phyloP scores from a whole-genome alignment of 2,888 invertebrate species.

The Laspeyria flexula region DNA sequence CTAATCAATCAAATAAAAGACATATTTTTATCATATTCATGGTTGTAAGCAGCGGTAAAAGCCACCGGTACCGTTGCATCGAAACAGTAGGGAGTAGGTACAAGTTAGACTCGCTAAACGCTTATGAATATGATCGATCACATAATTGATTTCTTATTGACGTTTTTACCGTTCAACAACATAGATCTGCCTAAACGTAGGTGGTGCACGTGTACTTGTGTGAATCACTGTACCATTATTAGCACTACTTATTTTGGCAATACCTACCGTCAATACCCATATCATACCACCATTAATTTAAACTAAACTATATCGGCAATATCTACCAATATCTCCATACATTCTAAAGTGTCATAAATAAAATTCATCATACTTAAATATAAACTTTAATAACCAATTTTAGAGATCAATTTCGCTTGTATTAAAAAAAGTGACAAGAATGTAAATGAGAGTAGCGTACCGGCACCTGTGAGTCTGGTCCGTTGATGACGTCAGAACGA shows the following conservation, averaged over 20 bases:
- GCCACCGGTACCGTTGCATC: slow-evolving; percentile 35
- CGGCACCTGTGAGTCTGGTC: slow-evolving; percentile 81
- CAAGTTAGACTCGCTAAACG: slow-evolving; percentile 33
- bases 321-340: slow-evolving; percentile 16
- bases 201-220: slow-evolving; percentile 52
- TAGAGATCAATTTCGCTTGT: slow-evolving; percentile 45
- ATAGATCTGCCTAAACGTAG: slow-evolving; percentile 59
- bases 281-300: slow-evolving; percentile 38
- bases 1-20: no score
- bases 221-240: slow-evolving; percentile 44
- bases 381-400: slow-evolving; percentile 20
- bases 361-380: background rate
- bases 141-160: slow-evolving; percentile 61
- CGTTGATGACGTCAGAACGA: slow-evolving; percentile 66
- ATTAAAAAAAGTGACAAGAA: slow-evolving; percentile 52
- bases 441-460: slow-evolving; percentile 67
- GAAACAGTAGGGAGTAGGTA: slow-evolving; percentile 29
- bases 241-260: slow-evolving; percentile 34
- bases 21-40: no score
- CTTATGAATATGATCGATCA: slow-evolving; percentile 53
- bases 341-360: slow-evolving; percentile 24
- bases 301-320: slow-evolving; percentile 34
- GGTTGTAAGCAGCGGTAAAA: slow-evolving; percentile 20
- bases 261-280: slow-evolving; percentile 27
- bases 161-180: slow-evolving; percentile 70